These are phyloP conservation scores for Lates japonicus DNA, from an alignment of 2,797 vertebrate genomes.

Conservation along the genomic window DNA sequence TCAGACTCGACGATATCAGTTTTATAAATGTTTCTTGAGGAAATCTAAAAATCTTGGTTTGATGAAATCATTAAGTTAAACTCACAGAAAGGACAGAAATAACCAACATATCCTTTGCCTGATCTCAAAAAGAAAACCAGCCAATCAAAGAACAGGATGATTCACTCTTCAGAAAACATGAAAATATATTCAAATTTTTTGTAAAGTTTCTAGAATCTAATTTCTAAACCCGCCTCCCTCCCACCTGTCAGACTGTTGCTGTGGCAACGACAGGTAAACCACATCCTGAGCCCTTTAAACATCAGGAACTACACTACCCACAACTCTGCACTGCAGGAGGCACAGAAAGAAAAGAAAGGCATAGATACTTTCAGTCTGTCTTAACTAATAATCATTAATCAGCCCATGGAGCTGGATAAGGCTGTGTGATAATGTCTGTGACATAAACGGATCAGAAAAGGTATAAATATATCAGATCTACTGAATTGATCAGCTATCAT, in stretches of 20 bases:
- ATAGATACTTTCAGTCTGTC: background rate
- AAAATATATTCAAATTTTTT: conserved; percentile 39
- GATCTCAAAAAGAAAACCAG: too few relatives aligned
- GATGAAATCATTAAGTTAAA: too few relatives aligned
- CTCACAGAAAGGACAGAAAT: background rate
- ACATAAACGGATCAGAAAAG: background rate
- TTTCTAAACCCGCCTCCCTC: background rate
- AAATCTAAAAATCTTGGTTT: background rate
- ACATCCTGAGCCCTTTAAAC: background rate
- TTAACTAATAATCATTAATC: conserved; percentile 11
- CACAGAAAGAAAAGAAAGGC: background rate
- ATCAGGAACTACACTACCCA: conserved; percentile 49
- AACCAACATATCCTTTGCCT: too few relatives aligned
- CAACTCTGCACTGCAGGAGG: conserved; percentile 17
- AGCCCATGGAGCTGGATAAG: background rate
- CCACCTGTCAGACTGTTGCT: background rate
- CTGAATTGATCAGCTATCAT: conserved; percentile 10
- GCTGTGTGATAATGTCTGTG: background rate
- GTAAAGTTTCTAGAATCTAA: background rate
- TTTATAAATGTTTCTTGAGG: background rate
- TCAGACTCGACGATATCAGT: background rate
- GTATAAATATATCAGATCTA: conserved; percentile 22
- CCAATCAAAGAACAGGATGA: background rate
- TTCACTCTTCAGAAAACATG: conserved; percentile 14
- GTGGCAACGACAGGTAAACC: background rate